phyloP scores from a whole-genome alignment of 2,888 invertebrate species.

The Baronia brevicornis region DNA sequence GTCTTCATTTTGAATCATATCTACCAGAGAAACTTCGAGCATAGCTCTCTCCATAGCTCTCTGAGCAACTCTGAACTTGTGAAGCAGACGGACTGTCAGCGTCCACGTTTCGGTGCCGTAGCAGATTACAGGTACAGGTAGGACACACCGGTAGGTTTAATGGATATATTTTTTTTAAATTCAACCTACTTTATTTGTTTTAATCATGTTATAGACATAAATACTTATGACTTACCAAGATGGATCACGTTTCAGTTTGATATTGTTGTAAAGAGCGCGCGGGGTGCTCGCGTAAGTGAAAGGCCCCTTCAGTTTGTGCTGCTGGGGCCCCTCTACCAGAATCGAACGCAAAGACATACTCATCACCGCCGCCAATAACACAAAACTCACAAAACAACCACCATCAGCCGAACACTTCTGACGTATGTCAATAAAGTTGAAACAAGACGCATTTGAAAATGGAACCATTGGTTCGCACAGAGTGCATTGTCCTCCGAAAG shows the following conservation, averaged over 20 bases:
- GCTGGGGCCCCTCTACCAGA: conserved; percentile 58
- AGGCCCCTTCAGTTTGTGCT: conserved; percentile 49
- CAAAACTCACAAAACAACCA: conserved; percentile 3
- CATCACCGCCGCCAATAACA: conserved; percentile 27
- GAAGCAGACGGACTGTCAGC: too few relatives aligned
- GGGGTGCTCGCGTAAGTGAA: conserved; percentile 79
- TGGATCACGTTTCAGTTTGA: conserved; percentile 63
- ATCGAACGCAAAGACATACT: conserved; percentile 57
- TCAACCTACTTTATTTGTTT: too few relatives aligned
- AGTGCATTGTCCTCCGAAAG: too few relatives aligned
- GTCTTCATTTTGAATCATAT: too few relatives aligned
- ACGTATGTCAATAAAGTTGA: conserved; percentile 9
- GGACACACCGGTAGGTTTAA: too few relatives aligned
- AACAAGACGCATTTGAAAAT: conserved; percentile 6
- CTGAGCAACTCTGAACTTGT: too few relatives aligned
- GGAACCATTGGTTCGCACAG: too few relatives aligned
- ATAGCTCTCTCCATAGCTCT: too few relatives aligned
- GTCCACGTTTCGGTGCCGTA: too few relatives aligned
- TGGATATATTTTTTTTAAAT: neutral
- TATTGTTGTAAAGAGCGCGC: conserved; percentile 75
- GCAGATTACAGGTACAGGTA: too few relatives aligned
- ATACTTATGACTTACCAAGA: conserved; percentile 46
- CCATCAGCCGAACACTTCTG: conserved; percentile 18
- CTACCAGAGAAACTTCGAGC: too few relatives aligned
- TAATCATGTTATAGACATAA: neutral